Conservation (phyloP, 2,113 vertebrate genomes). For the Callaeas wilsoni region DNA sequence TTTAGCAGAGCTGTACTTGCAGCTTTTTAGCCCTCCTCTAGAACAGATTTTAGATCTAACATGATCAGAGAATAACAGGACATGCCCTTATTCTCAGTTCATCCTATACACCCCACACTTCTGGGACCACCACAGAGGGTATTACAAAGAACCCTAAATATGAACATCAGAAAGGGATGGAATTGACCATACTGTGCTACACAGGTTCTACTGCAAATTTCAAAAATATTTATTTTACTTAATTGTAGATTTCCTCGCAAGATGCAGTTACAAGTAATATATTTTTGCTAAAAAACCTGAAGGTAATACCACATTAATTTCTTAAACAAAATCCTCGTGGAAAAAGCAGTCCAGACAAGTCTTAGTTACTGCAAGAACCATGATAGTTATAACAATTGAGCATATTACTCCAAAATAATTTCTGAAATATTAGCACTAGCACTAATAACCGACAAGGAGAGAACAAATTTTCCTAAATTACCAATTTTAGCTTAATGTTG, state of each 20-base stretch:
- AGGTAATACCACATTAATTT: background rate
- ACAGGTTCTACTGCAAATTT: background rate
- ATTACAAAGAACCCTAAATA: background rate
- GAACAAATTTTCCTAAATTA: background rate
- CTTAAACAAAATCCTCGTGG: background rate
- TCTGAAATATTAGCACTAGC: background rate
- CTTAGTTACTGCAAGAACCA: background rate
- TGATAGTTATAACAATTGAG: background rate
- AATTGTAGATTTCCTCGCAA: background rate
- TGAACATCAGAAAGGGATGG: background rate
- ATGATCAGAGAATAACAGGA: background rate
- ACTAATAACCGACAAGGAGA: background rate
- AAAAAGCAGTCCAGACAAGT: background rate
- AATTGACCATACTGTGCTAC: background rate
- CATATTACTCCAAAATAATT: background rate
- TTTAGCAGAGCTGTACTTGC: background rate
- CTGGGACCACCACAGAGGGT: background rate
- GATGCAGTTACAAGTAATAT: background rate
- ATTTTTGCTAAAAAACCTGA: background rate
- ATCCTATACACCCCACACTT: background rate
- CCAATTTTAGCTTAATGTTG: background rate
- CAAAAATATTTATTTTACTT: background rate
- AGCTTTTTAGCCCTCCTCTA: background rate
- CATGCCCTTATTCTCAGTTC: background rate
- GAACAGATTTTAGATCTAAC: background rate